Percentiles rank a stretch among this genome's conserved stretches.
phyloP scores from a whole-genome alignment of 2,113 vertebrate species.

The Aepyceros melampus region DNA sequence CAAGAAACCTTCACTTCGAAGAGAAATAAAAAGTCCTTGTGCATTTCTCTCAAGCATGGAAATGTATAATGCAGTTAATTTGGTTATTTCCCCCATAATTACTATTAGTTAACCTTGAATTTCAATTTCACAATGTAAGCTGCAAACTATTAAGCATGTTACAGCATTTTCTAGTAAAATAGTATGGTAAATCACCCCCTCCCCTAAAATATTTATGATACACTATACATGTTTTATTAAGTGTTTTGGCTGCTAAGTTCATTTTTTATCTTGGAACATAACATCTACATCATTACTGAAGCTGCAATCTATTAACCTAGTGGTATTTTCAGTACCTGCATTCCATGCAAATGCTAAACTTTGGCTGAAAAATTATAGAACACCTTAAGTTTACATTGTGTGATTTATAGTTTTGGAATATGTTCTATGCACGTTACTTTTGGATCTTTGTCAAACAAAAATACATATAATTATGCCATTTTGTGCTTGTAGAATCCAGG shows the following conservation, averaged over 20 bases:
- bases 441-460: neutral
- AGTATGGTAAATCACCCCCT: slow-evolving; percentile 13
- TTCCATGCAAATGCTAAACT: neutral
- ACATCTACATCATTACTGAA: neutral
- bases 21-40: neutral
- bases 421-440: neutral
- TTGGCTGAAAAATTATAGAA: neutral
- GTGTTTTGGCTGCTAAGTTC: neutral
- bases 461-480: neutral
- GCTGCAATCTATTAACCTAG: neutral
- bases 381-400: neutral
- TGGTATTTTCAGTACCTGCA: neutral
- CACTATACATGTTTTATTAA: slow-evolving; percentile 39
- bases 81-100: slow-evolving; percentile 32
- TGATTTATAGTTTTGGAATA: neutral
- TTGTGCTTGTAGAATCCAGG: neutral
- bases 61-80: slow-evolving; percentile 28
- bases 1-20: neutral
- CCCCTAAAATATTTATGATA: slow-evolving; percentile 32
- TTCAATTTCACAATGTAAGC: slow-evolving; percentile 41
- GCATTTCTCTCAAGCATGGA: slow-evolving; percentile 19
- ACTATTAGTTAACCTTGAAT: slow-evolving; percentile 16
- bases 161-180: neutral
- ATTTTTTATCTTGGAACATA: slow-evolving; percentile 41
- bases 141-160: slow-evolving; percentile 36